These are phyloP conservation scores for Erythrolamprus reginae DNA, from an alignment of 2,113 vertebrate species.

Conservation along the genomic window DNA sequence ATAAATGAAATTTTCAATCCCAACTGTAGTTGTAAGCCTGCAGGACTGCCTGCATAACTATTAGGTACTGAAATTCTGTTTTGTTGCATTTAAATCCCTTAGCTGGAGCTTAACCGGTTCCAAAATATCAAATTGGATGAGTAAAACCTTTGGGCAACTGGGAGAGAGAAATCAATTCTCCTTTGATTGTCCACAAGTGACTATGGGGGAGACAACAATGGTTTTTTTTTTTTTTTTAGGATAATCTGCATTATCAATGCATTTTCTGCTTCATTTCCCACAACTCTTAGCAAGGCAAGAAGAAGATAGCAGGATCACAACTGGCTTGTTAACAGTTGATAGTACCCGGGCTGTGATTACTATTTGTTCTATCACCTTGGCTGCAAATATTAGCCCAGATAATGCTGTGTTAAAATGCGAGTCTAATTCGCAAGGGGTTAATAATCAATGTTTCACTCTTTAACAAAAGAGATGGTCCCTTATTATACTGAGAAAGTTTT, in stretches of 20 bases:
- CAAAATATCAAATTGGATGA: background rate
- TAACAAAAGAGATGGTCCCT: conserved; percentile 82
- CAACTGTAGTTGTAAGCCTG: background rate
- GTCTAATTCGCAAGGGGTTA: conserved; percentile 74
- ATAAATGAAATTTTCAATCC: background rate
- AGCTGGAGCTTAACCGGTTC: background rate
- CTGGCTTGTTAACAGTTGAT: background rate
- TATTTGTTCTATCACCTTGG: conserved; percentile 17
- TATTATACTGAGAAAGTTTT: conserved; percentile 90
- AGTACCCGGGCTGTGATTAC: background rate
- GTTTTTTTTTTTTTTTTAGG: background rate
- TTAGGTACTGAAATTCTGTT: background rate
- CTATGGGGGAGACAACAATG: background rate
- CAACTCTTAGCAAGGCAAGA: background rate
- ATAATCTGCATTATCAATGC: background rate
- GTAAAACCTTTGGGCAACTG: background rate
- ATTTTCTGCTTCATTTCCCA: background rate
- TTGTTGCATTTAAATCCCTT: background rate
- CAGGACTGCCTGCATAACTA: background rate
- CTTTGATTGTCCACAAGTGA: background rate
- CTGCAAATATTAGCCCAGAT: background rate
- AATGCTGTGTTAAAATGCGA: conserved; percentile 47
- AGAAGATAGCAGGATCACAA: background rate
- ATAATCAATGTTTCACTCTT: conserved; percentile 74
- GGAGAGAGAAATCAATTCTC: background rate